Evolutionary conservation across 2,113 vertebrate genomes (phyloP), one percentile per base, ranked within the genome.

Genomic region (Phrynosoma platyrhinos): DNA sequence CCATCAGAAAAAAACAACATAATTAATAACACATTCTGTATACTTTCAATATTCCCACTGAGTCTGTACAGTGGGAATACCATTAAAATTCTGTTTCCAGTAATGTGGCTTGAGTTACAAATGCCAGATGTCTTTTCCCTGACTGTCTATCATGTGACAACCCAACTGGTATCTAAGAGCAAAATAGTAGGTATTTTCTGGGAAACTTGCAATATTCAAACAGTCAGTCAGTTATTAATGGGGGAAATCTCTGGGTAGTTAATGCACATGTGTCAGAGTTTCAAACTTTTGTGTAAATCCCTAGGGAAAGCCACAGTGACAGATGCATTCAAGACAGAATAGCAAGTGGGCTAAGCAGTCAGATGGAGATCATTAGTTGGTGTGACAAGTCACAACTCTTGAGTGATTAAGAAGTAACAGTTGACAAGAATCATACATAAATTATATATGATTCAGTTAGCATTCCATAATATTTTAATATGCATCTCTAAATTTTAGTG

Each of bases 221-320:
- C 8, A 93, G 86, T 88, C 79, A 71, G 94, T 64, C 91, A 91
- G 88, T 92, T 93, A 89, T 93, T 94, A 92, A 94, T 77, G 92
- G 92, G 87, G 52, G 76, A 91, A 94, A 95, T 96, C 95, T 96
- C 91, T 91, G 94, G 94, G 94, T 82, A 83, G 92, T 95, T 94
- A 95, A 96, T 91, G 87, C 77, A 91, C 36, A 91, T 86, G 91
- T 86, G 93, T 90, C 89, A 92, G 90, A 82, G 88, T 94, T 95
- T 87, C 91, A 89, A 91, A 86, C 85, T 89, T 92, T 82, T 36
- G 64, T 13, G 52, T 87, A 81, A 91, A 89, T 90, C 95, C 92
- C 91, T 92, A 88, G 91, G 90, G 86, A 94, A 90, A 86, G 84
- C 1, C 8, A 66, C 14, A 27, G 92, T 93, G 92, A 91, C 93